These are phyloP conservation scores for Oncopodura yosiiana DNA, from an alignment of 1,140 invertebrate species.

Conservation along the genomic window DNA sequence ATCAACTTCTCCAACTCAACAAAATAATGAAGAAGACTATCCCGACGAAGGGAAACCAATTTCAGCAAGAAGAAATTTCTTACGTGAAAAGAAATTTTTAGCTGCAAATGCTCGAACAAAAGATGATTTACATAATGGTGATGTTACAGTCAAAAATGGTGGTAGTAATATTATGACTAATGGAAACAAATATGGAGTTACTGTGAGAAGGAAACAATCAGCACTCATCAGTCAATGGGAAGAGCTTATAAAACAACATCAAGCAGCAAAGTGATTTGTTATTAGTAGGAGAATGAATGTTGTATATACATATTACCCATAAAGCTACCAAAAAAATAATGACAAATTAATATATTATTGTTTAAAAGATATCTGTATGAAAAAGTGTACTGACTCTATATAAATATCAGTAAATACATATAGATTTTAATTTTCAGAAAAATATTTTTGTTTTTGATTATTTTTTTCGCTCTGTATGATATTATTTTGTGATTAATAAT, in stretches of 20 bases:
- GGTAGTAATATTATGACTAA: not conserved
- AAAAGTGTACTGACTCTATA: not conserved
- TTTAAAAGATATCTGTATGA: not conserved
- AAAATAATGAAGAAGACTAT: not conserved
- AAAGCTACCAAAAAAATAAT: not conserved
- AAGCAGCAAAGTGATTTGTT: no score
- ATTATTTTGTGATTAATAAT: no score
- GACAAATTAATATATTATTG: not conserved
- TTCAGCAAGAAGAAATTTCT: no score
- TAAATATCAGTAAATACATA: not conserved
- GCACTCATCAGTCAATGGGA: slow-evolving; percentile 25
- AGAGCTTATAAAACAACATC: slow-evolving; percentile 21
- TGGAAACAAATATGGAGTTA: not conserved
- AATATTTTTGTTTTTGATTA: not conserved
- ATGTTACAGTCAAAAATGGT: not conserved
- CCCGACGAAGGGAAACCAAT: not conserved
- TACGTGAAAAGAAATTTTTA: no score
- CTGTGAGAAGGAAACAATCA: slow-evolving; percentile 17
- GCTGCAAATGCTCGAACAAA: no score
- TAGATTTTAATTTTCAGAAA: not conserved
- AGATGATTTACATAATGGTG: not conserved
- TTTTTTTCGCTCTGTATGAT: no score
- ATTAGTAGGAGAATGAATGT: no score
- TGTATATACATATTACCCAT: no score
- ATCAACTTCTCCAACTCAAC: not conserved